Evolutionary conservation across 2,888 invertebrate genomes (phyloP).

Genomic region (Polyommatus icarus): DNA sequence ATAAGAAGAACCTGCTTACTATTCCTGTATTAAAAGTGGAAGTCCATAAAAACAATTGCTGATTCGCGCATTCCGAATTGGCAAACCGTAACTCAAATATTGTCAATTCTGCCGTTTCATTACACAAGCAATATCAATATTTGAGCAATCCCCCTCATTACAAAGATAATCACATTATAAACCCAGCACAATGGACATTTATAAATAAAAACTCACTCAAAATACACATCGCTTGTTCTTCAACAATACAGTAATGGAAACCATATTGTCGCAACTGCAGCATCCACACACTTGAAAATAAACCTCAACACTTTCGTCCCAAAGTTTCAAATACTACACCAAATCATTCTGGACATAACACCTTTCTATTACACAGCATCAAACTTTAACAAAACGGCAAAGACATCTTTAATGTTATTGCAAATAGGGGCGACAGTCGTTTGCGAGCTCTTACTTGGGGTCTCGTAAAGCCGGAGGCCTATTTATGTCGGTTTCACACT

Average conservation of each 20-base stretch:
- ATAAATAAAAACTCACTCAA: slow-evolving; percentile 65
- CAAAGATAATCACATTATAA: slow-evolving; percentile 64
- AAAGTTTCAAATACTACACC: slow-evolving; percentile 36
- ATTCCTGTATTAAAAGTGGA: background rate
- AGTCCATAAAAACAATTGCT: background rate
- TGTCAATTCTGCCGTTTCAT: slow-evolving; percentile 54
- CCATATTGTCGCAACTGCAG: slow-evolving; percentile 40
- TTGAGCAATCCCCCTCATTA: slow-evolving; percentile 60
- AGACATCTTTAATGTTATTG: slow-evolving; percentile 8
- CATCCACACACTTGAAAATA: slow-evolving; percentile 38
- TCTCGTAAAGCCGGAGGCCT: slow-evolving; percentile 66
- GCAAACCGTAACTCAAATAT: slow-evolving; percentile 4
- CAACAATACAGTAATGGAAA: slow-evolving; percentile 39
- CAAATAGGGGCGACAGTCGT: slow-evolving; percentile 28
- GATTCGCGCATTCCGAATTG: background rate
- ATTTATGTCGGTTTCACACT: slow-evolving; percentile 81
- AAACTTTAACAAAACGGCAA: slow-evolving; percentile 9
- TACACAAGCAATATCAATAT: slow-evolving; percentile 61
- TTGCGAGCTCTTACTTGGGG: slow-evolving; percentile 42
- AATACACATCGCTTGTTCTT: slow-evolving; percentile 52
- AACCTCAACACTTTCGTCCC: background rate
- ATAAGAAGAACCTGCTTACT: background rate
- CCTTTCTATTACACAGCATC: background rate
- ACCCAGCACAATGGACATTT: slow-evolving; percentile 55
- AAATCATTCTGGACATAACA: background rate